Percentiles rank a stretch among this genome's conserved stretches.
phyloP scores from a whole-genome alignment of 2,888 invertebrate genomes.

The Microctonus brassicae region DNA sequence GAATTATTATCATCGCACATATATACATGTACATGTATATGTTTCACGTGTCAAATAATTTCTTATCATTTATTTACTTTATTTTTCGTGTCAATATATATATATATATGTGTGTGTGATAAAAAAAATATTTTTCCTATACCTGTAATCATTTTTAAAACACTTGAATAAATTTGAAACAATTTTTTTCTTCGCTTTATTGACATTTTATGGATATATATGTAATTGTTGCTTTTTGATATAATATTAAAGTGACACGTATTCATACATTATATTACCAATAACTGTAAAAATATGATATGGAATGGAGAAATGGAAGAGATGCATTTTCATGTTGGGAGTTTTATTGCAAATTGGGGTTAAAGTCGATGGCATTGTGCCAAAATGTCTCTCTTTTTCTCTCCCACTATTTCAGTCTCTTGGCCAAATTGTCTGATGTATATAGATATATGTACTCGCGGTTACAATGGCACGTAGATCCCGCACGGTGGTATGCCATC shows the following conservation, averaged over 20 bases:
- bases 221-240: neutral
- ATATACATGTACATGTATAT: neutral
- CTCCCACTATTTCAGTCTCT: slow-evolving; percentile 17
- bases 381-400: slow-evolving; percentile 46
- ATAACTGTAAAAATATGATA: too few relatives aligned
- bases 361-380: slow-evolving; percentile 63
- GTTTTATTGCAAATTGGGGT: slow-evolving; percentile 66
- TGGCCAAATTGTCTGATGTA: neutral
- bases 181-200: neutral
- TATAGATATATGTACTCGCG: neutral
- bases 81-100: neutral
- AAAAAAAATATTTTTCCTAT: neutral
- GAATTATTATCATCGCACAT: neutral
- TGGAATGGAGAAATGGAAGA: slow-evolving; percentile 26
- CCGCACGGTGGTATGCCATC: slow-evolving; percentile 16
- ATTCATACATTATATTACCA: too few relatives aligned
- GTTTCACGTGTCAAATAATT: slow-evolving; percentile 17
- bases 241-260: too few relatives aligned
- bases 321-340: slow-evolving; percentile 24
- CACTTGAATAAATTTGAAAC: neutral
- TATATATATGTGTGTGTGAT: too few relatives aligned
- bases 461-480: slow-evolving; percentile 6
- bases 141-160: neutral
- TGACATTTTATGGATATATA: neutral
- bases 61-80: neutral